Conservation (phyloP, 2,113 vertebrate species). For the Solenodon paradoxus region DNA sequence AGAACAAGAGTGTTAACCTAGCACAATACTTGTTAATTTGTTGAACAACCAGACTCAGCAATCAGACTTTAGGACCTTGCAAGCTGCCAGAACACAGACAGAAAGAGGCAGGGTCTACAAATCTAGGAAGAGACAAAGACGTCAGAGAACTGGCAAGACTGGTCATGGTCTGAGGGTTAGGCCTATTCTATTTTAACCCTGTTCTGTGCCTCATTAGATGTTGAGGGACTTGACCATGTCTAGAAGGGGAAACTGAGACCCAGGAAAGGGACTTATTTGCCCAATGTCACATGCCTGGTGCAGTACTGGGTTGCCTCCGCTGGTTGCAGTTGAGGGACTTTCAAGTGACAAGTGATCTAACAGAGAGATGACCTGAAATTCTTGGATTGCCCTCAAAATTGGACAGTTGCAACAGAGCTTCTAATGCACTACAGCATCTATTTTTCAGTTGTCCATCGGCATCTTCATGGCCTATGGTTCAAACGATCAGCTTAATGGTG, state of each 20-base stretch:
- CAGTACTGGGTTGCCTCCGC: not conserved
- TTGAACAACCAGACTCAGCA: not conserved
- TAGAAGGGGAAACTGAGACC: not conserved
- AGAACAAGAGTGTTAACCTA: not conserved
- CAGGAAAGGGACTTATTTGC: not conserved
- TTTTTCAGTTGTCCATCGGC: constrained; percentile 22
- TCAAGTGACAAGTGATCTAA: not conserved
- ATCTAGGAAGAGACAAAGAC: not conserved
- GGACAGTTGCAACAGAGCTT: not conserved
- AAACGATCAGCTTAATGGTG: constrained; percentile 72
- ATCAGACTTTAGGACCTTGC: not conserved
- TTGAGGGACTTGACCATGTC: fast-evolving
- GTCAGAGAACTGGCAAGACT: not conserved
- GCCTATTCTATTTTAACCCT: not conserved
- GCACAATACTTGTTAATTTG: not conserved
- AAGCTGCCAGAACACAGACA: not conserved
- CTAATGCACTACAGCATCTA: not conserved
- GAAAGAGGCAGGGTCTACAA: not conserved
- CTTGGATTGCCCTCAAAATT: not conserved
- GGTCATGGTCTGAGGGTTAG: not conserved
- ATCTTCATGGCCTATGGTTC: constrained; percentile 74
- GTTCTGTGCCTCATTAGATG: not conserved
- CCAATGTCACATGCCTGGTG: not conserved
- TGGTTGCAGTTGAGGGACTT: not conserved
- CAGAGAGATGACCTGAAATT: not conserved